These are phyloP conservation scores for Neuroterus valhalla DNA, from an alignment of 1,140 invertebrate genomes.

Conservation along the genomic window DNA sequence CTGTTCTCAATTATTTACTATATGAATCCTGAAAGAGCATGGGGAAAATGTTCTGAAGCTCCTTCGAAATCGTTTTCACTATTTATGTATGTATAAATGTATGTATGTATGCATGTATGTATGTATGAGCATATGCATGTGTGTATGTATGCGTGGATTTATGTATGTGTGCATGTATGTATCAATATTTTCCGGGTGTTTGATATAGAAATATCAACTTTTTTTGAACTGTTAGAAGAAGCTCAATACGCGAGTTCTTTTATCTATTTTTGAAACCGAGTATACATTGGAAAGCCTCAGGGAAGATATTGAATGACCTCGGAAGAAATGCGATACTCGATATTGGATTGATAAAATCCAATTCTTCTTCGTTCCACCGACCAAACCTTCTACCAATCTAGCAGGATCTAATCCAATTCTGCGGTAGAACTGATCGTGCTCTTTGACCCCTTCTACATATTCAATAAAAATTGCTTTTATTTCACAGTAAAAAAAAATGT, in stretches of 20 bases:
- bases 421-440: background rate
- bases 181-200: too few species aligned
- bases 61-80: too few species aligned
- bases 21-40: too few species aligned
- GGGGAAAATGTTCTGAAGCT: too few species aligned
- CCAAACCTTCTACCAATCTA: conserved; percentile 6
- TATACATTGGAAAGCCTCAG: background rate
- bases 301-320: background rate
- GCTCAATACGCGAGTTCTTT: background rate
- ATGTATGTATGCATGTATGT: too few species aligned
- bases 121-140: too few species aligned
- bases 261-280: background rate
- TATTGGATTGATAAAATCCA: conserved; percentile 20
- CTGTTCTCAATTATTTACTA: too few species aligned
- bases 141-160: too few species aligned
- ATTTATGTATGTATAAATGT: too few species aligned
- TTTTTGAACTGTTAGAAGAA: background rate
- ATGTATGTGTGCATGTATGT: too few species aligned
- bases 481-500: too few species aligned
- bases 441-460: background rate
- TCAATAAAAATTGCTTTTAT: background rate
- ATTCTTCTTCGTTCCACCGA: background rate
- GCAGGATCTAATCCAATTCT: background rate
- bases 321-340: conserved; percentile 11
- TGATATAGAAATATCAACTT: too few species aligned